These are phyloP conservation scores for Amblyteles armatorius DNA, from an alignment of 2,888 invertebrate species.

Conservation along the genomic window DNA sequence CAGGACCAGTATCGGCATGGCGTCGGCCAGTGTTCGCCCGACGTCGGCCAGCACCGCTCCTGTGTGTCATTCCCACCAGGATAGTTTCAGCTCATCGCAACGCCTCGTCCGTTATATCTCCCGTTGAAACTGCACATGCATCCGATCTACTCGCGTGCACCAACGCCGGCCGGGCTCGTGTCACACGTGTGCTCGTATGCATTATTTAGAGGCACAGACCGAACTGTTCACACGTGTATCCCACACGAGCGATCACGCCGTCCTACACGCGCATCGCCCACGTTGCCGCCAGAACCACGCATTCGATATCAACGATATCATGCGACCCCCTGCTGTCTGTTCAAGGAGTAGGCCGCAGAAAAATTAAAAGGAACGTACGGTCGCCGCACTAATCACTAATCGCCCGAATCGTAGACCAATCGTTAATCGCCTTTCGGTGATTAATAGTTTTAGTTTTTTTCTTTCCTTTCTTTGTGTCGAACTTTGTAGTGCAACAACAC, in stretches of 20 bases:
- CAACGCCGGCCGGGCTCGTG: conserved; percentile 31
- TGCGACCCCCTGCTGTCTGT: conserved; percentile 19
- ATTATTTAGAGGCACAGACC: conserved; percentile 71
- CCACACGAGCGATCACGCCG: conserved; percentile 57
- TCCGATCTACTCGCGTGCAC: conserved; percentile 32
- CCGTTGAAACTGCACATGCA: conserved; percentile 34
- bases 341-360: conserved; percentile 13
- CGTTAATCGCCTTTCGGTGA: background rate
- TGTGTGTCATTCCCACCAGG: too few relatives aligned
- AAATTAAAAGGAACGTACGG: conserved; percentile 4
- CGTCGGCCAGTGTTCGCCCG: too few relatives aligned
- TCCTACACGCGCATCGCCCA: background rate
- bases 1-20: too few relatives aligned
- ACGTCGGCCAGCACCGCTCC: too few relatives aligned
- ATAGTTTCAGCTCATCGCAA: conserved; percentile 25
- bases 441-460: background rate
- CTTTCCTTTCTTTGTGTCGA: background rate
- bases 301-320: conserved; percentile 42
- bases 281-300: conserved; percentile 18
- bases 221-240: conserved; percentile 71
- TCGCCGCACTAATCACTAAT: background rate
- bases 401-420: background rate
- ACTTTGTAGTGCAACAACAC: background rate
- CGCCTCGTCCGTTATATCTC: conserved; percentile 2
- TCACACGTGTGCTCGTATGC: conserved; percentile 67